phyloP scores from a whole-genome alignment of 2,113 vertebrate genomes.

The Dendropsophus ebraccatus region DNA sequence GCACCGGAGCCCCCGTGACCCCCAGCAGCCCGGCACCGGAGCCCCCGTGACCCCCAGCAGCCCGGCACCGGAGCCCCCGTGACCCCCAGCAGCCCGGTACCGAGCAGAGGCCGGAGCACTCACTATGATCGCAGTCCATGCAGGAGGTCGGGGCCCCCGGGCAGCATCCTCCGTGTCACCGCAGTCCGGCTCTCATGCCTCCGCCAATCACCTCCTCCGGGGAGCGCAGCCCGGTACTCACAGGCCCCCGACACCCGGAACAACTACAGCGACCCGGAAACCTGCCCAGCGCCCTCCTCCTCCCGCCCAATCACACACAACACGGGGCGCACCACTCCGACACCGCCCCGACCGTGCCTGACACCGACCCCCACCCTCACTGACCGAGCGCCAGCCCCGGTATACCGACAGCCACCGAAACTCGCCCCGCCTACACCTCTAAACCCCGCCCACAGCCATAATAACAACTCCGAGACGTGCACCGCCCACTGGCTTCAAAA shows the following conservation, averaged over 20 bases:
- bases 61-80: neutral
- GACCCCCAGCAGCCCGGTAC: too few species aligned
- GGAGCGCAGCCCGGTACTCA: slow-evolving; percentile 11
- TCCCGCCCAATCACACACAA: neutral
- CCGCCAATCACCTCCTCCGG: neutral
- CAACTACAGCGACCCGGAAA: slow-evolving; percentile 50
- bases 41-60: neutral
- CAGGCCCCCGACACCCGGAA: slow-evolving; percentile 51
- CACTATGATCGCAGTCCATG: slow-evolving; percentile 30
- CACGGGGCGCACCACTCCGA: neutral
- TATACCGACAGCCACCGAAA: neutral
- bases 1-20: neutral
- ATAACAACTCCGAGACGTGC: neutral
- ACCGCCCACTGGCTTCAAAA: neutral
- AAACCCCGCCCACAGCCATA: neutral
- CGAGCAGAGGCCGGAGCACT: neutral
- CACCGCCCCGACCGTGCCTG: neutral
- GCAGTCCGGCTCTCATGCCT: neutral
- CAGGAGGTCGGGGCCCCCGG: neutral
- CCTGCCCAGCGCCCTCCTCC: slow-evolving; percentile 5
- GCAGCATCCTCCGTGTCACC: slow-evolving; percentile 12
- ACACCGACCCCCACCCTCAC: neutral
- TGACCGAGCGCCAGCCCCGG: slow-evolving; percentile 11
- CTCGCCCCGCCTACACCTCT: neutral
- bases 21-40: neutral